A percentile compares a stretch with the other conserved stretches of the same genome.
phyloP scores from a whole-genome alignment of 2,888 invertebrate species.

The Sarcophaga carnaria region DNA sequence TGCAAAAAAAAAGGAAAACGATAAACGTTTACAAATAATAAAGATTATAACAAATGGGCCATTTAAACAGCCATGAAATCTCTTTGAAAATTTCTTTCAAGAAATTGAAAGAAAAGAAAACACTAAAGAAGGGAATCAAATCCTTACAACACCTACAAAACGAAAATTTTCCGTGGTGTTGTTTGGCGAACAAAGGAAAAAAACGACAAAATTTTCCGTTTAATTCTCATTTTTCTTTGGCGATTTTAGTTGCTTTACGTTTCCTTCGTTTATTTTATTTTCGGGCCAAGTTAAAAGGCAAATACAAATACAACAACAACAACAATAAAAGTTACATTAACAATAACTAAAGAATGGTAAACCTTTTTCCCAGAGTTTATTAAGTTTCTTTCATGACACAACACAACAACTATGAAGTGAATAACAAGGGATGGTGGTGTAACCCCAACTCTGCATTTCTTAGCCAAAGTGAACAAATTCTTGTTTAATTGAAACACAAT shows the following conservation, averaged over 20 bases:
- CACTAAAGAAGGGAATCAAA: background rate
- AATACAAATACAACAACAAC: background rate
- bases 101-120: background rate
- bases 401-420: too few species aligned
- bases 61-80: background rate
- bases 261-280: background rate
- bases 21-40: too few species aligned
- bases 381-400: background rate
- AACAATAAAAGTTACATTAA: background rate
- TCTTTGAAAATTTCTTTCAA: background rate
- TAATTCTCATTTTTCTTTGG: background rate
- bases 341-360: background rate
- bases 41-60: background rate
- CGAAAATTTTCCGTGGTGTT: background rate
- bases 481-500: conserved; percentile 57
- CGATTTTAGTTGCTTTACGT: background rate
- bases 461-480: conserved; percentile 13
- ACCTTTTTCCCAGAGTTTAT: background rate
- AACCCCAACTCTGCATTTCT: too few species aligned
- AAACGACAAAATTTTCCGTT: background rate
- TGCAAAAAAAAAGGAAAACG: too few species aligned
- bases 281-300: background rate
- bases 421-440: too few species aligned
- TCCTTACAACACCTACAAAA: background rate
- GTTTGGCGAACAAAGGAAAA: background rate